Base-by-base conservation (phyloP, 2,888 invertebrate genomes). In the Atrina japonica region DNA sequence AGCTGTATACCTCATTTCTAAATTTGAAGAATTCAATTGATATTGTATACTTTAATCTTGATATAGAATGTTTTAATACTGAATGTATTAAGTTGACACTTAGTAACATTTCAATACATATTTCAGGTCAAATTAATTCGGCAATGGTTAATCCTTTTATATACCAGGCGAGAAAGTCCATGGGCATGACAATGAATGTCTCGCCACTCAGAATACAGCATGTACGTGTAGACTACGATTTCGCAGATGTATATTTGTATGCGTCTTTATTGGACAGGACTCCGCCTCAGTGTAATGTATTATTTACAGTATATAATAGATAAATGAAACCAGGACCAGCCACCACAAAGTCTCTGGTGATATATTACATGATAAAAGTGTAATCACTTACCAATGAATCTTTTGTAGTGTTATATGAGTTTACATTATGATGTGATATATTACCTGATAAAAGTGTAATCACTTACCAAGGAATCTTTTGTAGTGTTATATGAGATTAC, bases 231-330 rank as follows among this genome's bases (percentile, higher is more conserved):
- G 79, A 82, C 49, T 73, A 79, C 29, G 83, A 85, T 70, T 66
- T 72, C 53, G 71, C 75, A 11, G 75, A 76, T 72, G 61, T 83
- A 5, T 84, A 74, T 67, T 58, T 84, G 11, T 70, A 65, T 18
- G 82, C 79, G 0, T 80, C 79, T 16, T 64, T 86, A 27, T 73
- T 86, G 7, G 81, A 81, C 58, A 66, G 71, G 52, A 73, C 80
- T 0, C 78, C 81, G 27, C 47, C 80, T 6, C 58, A 72, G 60
- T 80, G 86, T 85, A 68, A 67, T 9, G 27, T 49, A 3, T 49
- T 49, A 1, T n/a, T 47, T 16, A n/a, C 5, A 5, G 21, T 47
- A 47, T 47, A 18, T 18, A 47, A 35, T 35, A 5, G 11, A 35
- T 5, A 5, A 35, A 5, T 35, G 5, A 35, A 7, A 11, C 35